phyloP scores from a whole-genome alignment of 2,113 vertebrate species.

The Ailurus styani region DNA sequence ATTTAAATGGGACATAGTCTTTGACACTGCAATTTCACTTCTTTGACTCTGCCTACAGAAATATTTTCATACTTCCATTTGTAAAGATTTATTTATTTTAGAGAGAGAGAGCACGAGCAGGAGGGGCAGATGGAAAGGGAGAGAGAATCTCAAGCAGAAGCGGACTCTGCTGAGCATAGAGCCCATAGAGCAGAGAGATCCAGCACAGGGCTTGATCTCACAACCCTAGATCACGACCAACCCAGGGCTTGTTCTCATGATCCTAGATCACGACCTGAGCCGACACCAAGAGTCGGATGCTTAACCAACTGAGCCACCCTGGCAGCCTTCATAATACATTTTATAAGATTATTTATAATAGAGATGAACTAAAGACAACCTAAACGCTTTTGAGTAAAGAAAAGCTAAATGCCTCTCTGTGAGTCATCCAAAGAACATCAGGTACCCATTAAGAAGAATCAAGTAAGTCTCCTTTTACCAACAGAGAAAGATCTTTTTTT shows the following conservation, averaged over 20 bases:
- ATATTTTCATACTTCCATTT: not conserved
- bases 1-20: not conserved
- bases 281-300: not conserved
- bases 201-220: too few species aligned
- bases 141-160: not conserved
- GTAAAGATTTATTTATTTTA: not conserved
- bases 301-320: not conserved
- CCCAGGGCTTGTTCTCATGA: not conserved
- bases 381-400: not conserved
- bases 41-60: not conserved
- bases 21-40: not conserved
- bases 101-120: not conserved
- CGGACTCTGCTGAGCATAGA: not conserved
- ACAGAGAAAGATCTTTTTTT: not conserved
- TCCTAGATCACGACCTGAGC: not conserved
- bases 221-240: not conserved
- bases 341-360: not conserved
- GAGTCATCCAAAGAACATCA: not conserved
- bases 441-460: not conserved
- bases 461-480: not conserved
- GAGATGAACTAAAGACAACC: not conserved
- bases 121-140: not conserved
- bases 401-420: not conserved
- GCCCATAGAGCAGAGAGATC: too few species aligned
- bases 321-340: not conserved